phyloP scores from a whole-genome alignment of 2,113 vertebrate species.

The Redunca redunca region DNA sequence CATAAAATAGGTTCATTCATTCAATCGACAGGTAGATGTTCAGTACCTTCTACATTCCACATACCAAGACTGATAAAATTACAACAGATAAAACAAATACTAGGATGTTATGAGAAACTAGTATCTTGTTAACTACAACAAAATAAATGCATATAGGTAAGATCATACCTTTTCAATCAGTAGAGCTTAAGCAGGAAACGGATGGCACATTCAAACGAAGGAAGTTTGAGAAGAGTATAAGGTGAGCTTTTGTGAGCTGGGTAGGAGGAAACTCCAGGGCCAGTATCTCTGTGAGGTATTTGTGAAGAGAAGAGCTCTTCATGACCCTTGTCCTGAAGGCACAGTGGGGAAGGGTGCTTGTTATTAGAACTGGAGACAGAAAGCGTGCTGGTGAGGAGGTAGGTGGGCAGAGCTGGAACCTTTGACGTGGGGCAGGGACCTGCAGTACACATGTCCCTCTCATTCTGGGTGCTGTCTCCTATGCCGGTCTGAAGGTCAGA shows the following conservation, averaged over 20 bases:
- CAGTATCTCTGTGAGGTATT: not conserved
- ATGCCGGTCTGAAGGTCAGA: not conserved
- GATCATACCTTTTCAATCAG: conserved; percentile 2
- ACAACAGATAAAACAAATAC: not conserved
- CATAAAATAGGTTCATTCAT: not conserved
- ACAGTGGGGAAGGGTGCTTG: not conserved
- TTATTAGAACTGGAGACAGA: not conserved
- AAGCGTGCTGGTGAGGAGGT: not conserved
- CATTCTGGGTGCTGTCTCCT: not conserved
- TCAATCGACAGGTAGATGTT: not conserved
- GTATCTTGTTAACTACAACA: not conserved
- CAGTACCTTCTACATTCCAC: not conserved
- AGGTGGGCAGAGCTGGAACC: not conserved
- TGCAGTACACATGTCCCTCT: rapidly evolving
- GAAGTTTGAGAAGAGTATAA: not conserved
- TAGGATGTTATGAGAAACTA: not conserved
- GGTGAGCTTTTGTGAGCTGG: not conserved
- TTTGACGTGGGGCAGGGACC: not conserved
- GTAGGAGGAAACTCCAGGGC: not conserved
- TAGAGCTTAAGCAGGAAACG: not conserved
- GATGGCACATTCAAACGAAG: not conserved
- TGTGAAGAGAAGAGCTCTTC: not conserved
- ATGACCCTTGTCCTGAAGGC: not conserved
- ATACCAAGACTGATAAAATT: not conserved
- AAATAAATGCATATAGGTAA: not conserved